These are phyloP conservation scores for Carettochelys insculpta DNA, from an alignment of 2,113 vertebrate genomes.

Conservation along the genomic window DNA sequence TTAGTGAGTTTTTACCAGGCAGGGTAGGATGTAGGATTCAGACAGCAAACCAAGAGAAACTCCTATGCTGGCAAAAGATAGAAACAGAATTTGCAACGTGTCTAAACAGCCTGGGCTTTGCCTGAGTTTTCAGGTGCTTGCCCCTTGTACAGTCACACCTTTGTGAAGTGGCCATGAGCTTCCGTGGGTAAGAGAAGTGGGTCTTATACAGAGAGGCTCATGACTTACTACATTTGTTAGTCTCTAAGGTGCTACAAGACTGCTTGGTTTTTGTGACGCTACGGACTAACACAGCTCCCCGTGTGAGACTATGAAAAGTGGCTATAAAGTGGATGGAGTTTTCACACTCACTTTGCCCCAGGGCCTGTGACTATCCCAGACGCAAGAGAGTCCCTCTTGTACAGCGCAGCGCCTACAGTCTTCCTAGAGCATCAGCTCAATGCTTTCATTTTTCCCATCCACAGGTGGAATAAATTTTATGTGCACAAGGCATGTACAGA, in stretches of 20 bases:
- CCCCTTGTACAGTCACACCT: background rate
- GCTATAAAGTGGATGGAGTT: background rate
- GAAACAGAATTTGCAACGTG: background rate
- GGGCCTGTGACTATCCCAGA: background rate
- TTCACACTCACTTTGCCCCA: background rate
- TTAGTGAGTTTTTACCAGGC: background rate
- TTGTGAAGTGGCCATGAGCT: background rate
- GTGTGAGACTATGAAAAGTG: no score
- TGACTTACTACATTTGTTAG: no score
- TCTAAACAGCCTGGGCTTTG: background rate
- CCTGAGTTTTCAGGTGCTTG: background rate
- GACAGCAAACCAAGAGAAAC: background rate
- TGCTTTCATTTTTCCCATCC: no score
- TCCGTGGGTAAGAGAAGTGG: no score
- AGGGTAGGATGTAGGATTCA: fast-evolving
- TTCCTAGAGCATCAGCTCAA: no score
- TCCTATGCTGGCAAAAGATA: background rate
- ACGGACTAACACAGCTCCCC: no score
- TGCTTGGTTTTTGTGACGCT: no score
- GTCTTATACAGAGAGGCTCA: no score
- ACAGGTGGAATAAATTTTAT: no score
- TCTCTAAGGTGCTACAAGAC: no score
- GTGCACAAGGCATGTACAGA: no score
- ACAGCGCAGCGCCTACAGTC: background rate
- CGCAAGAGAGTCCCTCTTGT: background rate